phyloP scores from a whole-genome alignment of 2,797 vertebrate genomes.

The Rallus crepitans region DNA sequence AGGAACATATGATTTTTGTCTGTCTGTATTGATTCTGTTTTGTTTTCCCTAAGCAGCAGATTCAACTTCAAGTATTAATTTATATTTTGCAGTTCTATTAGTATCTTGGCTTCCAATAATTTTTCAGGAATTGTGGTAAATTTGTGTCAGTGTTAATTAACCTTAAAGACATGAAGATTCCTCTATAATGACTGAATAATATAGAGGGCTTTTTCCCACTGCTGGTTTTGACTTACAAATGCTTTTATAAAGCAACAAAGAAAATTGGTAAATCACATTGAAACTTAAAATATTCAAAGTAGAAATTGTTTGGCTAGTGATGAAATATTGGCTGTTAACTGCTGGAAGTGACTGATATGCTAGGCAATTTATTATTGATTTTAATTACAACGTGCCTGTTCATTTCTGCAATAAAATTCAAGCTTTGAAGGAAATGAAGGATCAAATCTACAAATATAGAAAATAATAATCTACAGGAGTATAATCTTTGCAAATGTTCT shows the following conservation, averaged over 20 bases:
- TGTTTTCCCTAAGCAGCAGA: not conserved
- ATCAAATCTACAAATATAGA: not conserved
- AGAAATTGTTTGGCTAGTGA: not conserved
- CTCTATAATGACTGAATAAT: not conserved
- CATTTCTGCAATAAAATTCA: not conserved
- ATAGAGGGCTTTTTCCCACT: not conserved
- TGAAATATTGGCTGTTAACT: not conserved
- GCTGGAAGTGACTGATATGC: not conserved
- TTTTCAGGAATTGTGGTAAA: not conserved
- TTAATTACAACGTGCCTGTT: not conserved
- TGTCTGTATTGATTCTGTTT: not conserved
- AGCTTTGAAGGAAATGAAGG: not conserved
- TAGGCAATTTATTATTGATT: not conserved
- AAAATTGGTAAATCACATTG: not conserved
- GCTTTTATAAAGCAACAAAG: not conserved
- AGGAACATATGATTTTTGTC: not conserved
- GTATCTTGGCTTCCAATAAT: not conserved
- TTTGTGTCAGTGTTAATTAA: constrained; percentile 12
- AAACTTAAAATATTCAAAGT: not conserved
- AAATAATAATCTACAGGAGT: not conserved
- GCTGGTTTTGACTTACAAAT: not conserved
- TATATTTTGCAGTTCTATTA: not conserved
- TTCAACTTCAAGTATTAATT: not conserved
- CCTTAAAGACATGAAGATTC: not conserved
- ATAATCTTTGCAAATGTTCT: not conserved